These are phyloP conservation scores for Cheilosia pagana DNA, from an alignment of 2,888 invertebrate genomes.

Conservation along the genomic window DNA sequence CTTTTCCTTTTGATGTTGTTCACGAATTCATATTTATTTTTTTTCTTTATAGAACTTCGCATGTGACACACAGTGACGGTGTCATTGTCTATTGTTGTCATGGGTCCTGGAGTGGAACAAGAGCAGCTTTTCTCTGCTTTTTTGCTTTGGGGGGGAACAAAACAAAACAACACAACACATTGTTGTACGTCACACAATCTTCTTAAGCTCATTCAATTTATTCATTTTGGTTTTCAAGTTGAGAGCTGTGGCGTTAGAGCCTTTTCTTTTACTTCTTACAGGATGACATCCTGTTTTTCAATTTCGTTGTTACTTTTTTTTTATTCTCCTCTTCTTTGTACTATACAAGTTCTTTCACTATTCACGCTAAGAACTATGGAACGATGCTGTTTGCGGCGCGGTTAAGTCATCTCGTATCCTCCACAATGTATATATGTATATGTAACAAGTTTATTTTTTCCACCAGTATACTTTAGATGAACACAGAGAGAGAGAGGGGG, in stretches of 20 bases:
- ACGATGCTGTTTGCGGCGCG: neutral
- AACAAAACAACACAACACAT: constrained; percentile 33
- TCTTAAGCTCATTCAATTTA: constrained; percentile 67
- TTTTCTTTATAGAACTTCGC: constrained; percentile 19
- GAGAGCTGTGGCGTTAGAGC: constrained; percentile 33
- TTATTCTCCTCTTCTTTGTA: neutral
- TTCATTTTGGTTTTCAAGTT: constrained; percentile 50
- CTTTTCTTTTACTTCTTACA: constrained; percentile 40
- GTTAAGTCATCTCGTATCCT: constrained; percentile 28
- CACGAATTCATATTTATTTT: constrained; percentile 54
- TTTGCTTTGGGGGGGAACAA: neutral
- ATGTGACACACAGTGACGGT: constrained; percentile 31
- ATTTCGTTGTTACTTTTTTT: constrained; percentile 9
- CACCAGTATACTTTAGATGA: constrained; percentile 25
- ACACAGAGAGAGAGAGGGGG: too few relatives aligned
- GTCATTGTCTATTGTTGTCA: constrained; percentile 35
- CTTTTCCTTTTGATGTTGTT: constrained; percentile 19
- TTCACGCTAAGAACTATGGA: constrained; percentile 36
- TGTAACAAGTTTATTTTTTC: constrained; percentile 34
- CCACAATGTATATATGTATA: neutral
- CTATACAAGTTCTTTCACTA: constrained; percentile 42
- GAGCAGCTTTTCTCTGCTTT: neutral
- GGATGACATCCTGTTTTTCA: constrained; percentile 52
- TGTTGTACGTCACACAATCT: constrained; percentile 43
- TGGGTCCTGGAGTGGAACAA: neutral